Conservation (phyloP, 2,797 vertebrate species). For the Parauchenoglanis ngamensis region DNA sequence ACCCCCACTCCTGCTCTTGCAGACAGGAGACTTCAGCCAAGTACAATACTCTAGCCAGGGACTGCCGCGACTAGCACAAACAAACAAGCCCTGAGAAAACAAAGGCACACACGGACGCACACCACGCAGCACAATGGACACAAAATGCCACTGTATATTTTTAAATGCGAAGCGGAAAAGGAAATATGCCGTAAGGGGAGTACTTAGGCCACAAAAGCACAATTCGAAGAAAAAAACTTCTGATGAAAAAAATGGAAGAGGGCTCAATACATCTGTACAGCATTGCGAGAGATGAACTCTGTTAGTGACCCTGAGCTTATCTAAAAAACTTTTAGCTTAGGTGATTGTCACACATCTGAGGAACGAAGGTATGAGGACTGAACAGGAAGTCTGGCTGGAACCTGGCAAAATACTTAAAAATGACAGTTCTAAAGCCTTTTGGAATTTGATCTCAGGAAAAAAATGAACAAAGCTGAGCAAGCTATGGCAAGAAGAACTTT, state of each 20-base stretch:
- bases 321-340: constrained; percentile 68
- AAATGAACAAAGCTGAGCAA: background rate
- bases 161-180: constrained; percentile 68
- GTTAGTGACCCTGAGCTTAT: constrained; percentile 61
- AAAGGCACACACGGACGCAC: constrained; percentile 52
- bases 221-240: constrained; percentile 72
- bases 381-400: constrained; percentile 68
- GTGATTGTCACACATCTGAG: constrained; percentile 48
- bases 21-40: constrained; percentile 68
- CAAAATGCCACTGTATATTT: constrained; percentile 75
- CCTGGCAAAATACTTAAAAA: constrained; percentile 63
- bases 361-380: constrained; percentile 69
- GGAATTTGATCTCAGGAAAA: background rate
- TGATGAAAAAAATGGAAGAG: constrained; percentile 54
- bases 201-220: constrained; percentile 71
- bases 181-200: constrained; percentile 73
- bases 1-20: constrained; percentile 31
- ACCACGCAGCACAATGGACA: constrained; percentile 68
- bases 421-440: background rate
- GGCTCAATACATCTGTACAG: background rate
- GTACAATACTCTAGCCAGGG: constrained; percentile 67
- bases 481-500: background rate
- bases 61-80: constrained; percentile 55
- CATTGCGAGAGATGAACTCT: constrained; percentile 59
- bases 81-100: constrained; percentile 49